Evolutionary conservation across 1,140 invertebrate species (phyloP).

Genomic region (Drosophila equinoxialis): DNA sequence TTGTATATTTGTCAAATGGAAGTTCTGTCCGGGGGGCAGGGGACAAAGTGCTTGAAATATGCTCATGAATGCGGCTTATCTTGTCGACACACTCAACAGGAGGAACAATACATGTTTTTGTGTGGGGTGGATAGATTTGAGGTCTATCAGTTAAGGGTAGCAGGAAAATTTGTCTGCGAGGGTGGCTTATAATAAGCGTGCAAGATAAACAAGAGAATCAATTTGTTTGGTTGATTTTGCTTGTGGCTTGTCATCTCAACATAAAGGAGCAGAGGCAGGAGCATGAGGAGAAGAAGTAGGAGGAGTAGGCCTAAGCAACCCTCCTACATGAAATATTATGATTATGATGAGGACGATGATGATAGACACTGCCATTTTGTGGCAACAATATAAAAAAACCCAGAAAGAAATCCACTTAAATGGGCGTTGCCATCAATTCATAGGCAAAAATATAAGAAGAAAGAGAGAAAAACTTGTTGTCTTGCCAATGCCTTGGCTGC

Average conservation of each 20-base stretch:
- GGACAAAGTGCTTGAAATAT: constrained; percentile 42
- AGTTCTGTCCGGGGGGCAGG: not conserved
- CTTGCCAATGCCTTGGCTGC: constrained; percentile 11
- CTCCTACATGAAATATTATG: constrained; percentile 10
- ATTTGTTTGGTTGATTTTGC: constrained; percentile 20
- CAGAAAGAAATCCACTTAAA: constrained; percentile 29
- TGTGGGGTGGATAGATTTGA: constrained; percentile 1
- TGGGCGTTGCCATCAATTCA: constrained; percentile 61
- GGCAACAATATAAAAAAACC: not conserved
- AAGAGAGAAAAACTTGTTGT: constrained; percentile 50
- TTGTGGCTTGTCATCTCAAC: constrained; percentile 53
- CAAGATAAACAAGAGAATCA: constrained; percentile 63
- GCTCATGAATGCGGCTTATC: constrained; percentile 68
- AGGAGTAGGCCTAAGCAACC: constrained; percentile 17
- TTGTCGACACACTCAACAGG: constrained; percentile 70
- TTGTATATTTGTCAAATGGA: constrained; percentile 6
- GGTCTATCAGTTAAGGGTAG: not conserved
- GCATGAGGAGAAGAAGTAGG: not conserved
- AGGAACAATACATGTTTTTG: not conserved
- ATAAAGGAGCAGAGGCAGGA: not conserved
- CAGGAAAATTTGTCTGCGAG: constrained; percentile 12
- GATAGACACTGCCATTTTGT: constrained; percentile 47
- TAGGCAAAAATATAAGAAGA: constrained; percentile 28
- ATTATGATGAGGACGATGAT: constrained; percentile 2
- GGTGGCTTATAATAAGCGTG: constrained; percentile 74